A percentile compares a stretch with the other conserved stretches of the same genome.
phyloP scores from a whole-genome alignment of 1,140 invertebrate genomes.

The Drosophila melanica region DNA sequence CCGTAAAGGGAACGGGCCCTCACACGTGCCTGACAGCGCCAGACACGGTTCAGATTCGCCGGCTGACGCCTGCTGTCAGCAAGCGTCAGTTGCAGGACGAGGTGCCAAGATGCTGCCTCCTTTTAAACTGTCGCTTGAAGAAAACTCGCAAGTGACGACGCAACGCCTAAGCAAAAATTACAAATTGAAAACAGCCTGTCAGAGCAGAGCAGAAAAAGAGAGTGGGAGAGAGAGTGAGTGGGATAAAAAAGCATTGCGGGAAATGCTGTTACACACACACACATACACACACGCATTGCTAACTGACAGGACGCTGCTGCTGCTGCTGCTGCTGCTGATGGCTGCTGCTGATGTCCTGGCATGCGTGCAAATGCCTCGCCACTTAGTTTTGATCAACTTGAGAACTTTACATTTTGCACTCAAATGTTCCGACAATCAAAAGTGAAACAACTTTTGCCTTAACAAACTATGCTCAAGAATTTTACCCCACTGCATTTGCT shows the following conservation, averaged over 20 bases:
- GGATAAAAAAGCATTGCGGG: constrained; percentile 30
- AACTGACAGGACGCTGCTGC: constrained; percentile 25
- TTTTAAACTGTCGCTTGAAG: constrained; percentile 62
- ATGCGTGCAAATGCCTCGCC: constrained; percentile 72
- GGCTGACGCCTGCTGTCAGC: constrained; percentile 45
- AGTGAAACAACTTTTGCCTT: constrained; percentile 59
- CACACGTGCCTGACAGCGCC: constrained; percentile 63
- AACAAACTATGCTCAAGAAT: constrained; percentile 21
- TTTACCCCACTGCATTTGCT: constrained; percentile 9
- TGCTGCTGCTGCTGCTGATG: constrained; percentile 34
- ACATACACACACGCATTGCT: constrained; percentile 25
- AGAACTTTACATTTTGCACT: constrained; percentile 72
- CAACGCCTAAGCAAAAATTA: constrained; percentile 45
- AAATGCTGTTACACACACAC: constrained; percentile 22
- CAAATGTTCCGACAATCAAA: constrained; percentile 74
- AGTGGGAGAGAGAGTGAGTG: too few relatives aligned
- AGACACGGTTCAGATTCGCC: constrained; percentile 37
- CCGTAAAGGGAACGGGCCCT: constrained; percentile 35
- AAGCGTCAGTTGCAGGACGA: constrained; percentile 18
- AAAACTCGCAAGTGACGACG: constrained; percentile 53
- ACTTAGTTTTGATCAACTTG: constrained; percentile 73
- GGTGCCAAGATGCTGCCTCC: constrained; percentile 22
- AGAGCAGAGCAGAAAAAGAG: constrained; percentile 27
- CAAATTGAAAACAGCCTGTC: constrained; percentile 57
- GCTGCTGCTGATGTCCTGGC: constrained; percentile 48